phyloP scores from a whole-genome alignment of 2,888 invertebrate genomes.

The Rosalia funebris region DNA sequence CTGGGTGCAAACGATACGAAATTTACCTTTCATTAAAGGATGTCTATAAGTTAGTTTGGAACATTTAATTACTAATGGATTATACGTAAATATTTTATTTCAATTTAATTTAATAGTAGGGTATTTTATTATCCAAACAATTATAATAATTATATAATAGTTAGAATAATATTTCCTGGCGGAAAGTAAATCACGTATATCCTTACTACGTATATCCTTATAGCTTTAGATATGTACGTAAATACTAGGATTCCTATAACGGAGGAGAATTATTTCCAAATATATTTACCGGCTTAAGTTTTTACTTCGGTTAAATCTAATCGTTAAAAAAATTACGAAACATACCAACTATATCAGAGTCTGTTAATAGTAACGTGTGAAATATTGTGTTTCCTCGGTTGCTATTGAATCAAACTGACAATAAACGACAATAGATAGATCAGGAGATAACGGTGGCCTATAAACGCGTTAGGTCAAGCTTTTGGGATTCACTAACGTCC shows the following conservation, averaged over 20 bases:
- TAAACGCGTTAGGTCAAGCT: conserved; percentile 25
- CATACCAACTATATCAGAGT: no score
- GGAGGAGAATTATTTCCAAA: no score
- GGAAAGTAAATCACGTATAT: no score
- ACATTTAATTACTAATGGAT: not conserved
- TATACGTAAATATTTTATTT: not conserved
- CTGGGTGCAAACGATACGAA: no score
- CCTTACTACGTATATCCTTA: no score
- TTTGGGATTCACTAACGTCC: conserved; percentile 12
- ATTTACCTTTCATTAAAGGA: not conserved
- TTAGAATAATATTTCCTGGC: not conserved
- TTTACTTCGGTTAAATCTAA: no score
- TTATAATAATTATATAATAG: not conserved
- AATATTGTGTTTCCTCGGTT: conserved; percentile 6
- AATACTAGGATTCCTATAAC: no score
- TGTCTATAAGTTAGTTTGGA: not conserved
- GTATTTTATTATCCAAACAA: not conserved
- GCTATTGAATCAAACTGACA: conserved; percentile 39
- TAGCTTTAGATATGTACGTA: no score
- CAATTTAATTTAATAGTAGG: conserved; percentile 1
- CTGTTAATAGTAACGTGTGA: not conserved
- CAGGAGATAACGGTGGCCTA: conserved; percentile 33
- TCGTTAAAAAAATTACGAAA: no score
- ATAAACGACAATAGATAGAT: conserved; percentile 36
- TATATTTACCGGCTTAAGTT: no score